Evolutionary conservation across 2,797 vertebrate genomes (phyloP).

Genomic region (Lophura swinhoii): DNA sequence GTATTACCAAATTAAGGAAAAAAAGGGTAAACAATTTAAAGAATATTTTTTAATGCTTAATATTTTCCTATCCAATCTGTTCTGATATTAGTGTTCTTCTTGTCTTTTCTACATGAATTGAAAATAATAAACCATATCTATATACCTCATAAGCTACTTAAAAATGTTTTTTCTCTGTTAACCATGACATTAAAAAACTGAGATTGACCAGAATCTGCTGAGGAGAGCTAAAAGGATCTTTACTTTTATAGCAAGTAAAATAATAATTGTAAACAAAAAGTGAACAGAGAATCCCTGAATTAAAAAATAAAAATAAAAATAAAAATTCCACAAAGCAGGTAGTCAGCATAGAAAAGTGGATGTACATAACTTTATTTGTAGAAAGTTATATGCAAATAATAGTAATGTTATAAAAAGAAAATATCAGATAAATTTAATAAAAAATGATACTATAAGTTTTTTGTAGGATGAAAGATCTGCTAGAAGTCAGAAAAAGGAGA

Average conservation of each 20-base stretch:
- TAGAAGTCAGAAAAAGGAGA: neutral
- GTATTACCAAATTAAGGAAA: neutral
- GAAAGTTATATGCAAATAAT: neutral
- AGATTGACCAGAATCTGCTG: neutral
- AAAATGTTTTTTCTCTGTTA: neutral
- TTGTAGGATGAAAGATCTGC: neutral
- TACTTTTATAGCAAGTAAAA: neutral
- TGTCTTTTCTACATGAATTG: neutral
- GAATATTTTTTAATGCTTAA: neutral
- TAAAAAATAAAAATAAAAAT: neutral
- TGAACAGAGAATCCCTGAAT: neutral
- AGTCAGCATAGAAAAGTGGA: neutral
- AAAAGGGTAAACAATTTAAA: neutral
- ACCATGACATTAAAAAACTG: neutral
- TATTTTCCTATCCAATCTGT: neutral
- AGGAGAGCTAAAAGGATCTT: neutral
- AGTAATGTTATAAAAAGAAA: neutral
- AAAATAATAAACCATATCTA: neutral
- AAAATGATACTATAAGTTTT: neutral
- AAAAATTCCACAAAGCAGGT: neutral
- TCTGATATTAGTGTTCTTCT: neutral
- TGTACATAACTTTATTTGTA: neutral
- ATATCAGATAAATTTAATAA: neutral
- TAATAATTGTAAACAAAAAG: neutral
- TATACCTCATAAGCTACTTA: neutral